Base-by-base conservation (phyloP, 2,888 invertebrate genomes). In the Dryococelus australis region DNA sequence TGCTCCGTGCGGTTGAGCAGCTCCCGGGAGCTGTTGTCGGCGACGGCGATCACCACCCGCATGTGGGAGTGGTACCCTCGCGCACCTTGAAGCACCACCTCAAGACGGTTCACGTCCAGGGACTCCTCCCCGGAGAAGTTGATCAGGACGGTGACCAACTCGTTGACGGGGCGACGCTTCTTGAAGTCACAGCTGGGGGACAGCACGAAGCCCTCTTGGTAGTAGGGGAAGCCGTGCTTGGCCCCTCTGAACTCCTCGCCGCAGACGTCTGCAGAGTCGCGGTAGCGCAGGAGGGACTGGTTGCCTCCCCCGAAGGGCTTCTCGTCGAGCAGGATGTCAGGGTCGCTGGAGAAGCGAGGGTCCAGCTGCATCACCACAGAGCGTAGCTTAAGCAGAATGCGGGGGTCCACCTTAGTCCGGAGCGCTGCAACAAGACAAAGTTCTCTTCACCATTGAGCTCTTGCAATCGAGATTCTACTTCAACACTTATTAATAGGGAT, bases 141-240 rank as follows among this genome's bases (percentile, higher is more conserved):
- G 8, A 89, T 78, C 10, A 89, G 28, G 28, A 88, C 85, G 43
- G 88, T 86, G 43, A 88, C 87, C 16, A 89, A 65, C 20, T 89
- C 88, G 51, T 87, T 87, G 87, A 88, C 88, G n/a, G 88, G 88
- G 16, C 87, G 80, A 10, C 87, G 87, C 80, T 86, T 85, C 20
- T 87, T 87, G 8, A 53, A 35, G n/a, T 84, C 78, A 35, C 86
- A 87, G 78, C 84, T 84, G 9, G 84, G 85, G 16, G 87, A 87
- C 9, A 87, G 83, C 24, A 88, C 88, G 51, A 88, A 89, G 43
- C 89, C 89, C 51, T 89, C 88, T n/a, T 89, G 87, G 85, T 89
- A 89, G 87, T 88, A 89, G 0, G 89, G 89, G 84, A 88, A 89
- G 65, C 89, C 89, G 47, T 87, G 81, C 35, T 87, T 86, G 12